phyloP scores from a whole-genome alignment of 2,797 vertebrate genomes.

The Helarctos malayanus region DNA sequence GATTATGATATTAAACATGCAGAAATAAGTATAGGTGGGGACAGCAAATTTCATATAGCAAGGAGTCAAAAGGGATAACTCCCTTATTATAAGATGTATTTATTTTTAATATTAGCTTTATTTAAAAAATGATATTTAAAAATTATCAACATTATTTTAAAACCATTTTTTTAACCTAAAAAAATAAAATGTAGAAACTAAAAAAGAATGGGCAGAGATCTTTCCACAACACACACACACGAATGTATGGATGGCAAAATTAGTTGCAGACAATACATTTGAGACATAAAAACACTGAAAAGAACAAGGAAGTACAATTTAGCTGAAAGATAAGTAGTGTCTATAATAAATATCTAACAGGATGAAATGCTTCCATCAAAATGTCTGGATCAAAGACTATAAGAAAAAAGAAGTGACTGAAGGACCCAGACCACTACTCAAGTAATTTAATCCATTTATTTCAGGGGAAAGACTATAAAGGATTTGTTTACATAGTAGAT shows the following conservation, averaged over 20 bases:
- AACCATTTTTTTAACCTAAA: not conserved
- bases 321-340: not conserved
- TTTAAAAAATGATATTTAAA: not conserved
- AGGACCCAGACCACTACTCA: not conserved
- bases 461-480: conserved; percentile 39
- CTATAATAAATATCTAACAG: conserved; percentile 9
- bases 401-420: not conserved
- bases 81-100: not conserved
- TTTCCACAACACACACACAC: not conserved
- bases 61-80: not conserved
- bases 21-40: not conserved
- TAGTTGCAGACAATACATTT: not conserved
- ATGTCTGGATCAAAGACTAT: not conserved
- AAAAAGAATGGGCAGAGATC: not conserved
- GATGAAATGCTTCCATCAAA: not conserved
- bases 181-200: not conserved
- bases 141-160: conserved; percentile 34
- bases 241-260: not conserved
- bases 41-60: not conserved
- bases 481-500: not conserved
- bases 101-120: not conserved
- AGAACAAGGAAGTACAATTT: conserved; percentile 1
- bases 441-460: not conserved
- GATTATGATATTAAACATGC: not conserved
- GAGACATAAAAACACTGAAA: not conserved